phyloP scores from a whole-genome alignment of 2,888 invertebrate genomes.

The Piscicola geometra region DNA sequence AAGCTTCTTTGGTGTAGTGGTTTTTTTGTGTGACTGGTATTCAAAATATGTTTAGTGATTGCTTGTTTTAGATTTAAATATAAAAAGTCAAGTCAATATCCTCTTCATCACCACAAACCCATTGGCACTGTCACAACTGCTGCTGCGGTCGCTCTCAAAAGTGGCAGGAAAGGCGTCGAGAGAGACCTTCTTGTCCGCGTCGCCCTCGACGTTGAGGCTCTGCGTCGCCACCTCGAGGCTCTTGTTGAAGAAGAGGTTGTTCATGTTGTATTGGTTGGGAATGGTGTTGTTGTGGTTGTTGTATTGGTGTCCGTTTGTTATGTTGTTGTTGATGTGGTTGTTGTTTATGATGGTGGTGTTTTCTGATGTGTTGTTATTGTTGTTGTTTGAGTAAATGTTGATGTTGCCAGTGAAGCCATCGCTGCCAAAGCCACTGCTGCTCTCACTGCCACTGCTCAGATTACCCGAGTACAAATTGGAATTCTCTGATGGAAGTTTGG shows the following conservation, averaged over 20 bases:
- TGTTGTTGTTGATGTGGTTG: background rate
- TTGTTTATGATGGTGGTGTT: background rate
- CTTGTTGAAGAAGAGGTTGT: slow-evolving; percentile 3
- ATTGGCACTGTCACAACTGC: slow-evolving; percentile 12
- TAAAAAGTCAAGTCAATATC: too few species aligned
- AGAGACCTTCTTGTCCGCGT: background rate
- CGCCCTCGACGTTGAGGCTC: background rate
- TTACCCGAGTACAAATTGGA: background rate
- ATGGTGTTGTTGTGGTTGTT: background rate
- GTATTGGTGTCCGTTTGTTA: background rate
- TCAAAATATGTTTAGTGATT: background rate
- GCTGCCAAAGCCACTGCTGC: slow-evolving; percentile 32
- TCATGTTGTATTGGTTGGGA: background rate
- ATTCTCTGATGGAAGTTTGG: background rate
- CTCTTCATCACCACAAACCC: too few species aligned
- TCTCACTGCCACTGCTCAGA: slow-evolving; percentile 26
- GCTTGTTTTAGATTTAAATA: too few species aligned
- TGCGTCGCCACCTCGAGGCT: background rate
- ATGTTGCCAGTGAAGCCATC: background rate
- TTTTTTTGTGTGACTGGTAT: background rate
- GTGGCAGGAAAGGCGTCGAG: background rate
- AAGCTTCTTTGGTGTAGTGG: background rate
- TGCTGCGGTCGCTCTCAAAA: slow-evolving; percentile 10
- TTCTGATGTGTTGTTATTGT: background rate
- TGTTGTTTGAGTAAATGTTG: background rate